phyloP scores from a whole-genome alignment of 2,113 vertebrate species.

The Tetrax tetrax region DNA sequence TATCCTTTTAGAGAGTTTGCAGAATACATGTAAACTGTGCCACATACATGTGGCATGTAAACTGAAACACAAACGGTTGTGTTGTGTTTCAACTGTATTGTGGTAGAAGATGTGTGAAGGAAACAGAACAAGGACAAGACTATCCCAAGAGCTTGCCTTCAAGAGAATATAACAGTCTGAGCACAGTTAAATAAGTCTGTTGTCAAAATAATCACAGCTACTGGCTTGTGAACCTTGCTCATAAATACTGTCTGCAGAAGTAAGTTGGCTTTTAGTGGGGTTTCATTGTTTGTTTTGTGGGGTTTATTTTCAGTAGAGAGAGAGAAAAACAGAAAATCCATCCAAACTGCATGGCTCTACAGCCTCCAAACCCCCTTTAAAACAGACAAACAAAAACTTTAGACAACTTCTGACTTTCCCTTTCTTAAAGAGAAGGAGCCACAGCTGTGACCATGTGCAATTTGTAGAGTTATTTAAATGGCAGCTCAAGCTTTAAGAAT shows the following conservation, averaged over 20 bases:
- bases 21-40: not conserved
- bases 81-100: not conserved
- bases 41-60: too few relatives aligned
- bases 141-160: not conserved
- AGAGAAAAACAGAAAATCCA: not conserved
- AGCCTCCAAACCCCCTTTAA: not conserved
- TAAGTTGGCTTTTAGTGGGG: not conserved
- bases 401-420: not conserved
- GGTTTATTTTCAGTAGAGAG: not conserved
- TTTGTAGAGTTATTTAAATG: not conserved
- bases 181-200: not conserved
- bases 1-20: not conserved
- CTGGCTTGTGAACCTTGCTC: not conserved
- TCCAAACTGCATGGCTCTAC: not conserved
- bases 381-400: not conserved
- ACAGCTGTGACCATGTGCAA: not conserved
- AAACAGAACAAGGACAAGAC: not conserved
- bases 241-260: not conserved
- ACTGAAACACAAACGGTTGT: too few relatives aligned
- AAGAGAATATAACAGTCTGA: not conserved
- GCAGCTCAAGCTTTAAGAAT: not conserved
- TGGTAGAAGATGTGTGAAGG: not conserved
- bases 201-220: not conserved
- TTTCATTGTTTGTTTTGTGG: rapidly evolving
- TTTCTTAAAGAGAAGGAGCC: not conserved